These are phyloP conservation scores for Fragum fragum DNA, from an alignment of 2,888 invertebrate species.

Conservation along the genomic window DNA sequence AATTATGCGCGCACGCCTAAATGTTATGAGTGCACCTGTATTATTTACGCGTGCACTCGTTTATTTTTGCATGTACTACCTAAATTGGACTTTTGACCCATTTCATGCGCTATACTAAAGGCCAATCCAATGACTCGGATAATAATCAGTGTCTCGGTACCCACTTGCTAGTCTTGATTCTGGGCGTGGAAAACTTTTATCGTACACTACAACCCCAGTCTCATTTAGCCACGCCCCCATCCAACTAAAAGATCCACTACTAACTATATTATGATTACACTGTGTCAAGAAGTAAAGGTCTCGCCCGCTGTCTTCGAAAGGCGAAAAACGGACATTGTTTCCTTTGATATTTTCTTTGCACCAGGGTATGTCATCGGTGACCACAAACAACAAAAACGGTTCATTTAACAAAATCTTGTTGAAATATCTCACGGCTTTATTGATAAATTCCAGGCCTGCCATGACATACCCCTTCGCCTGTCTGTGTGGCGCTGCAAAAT, in stretches of 20 bases:
- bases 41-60: too few species aligned
- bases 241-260: not conserved
- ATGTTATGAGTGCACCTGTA: too few species aligned
- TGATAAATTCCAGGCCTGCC: not conserved
- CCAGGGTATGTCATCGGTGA: not conserved
- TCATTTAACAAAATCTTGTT: not conserved
- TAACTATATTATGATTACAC: not conserved
- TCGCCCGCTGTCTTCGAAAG: not conserved
- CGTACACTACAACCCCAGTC: not conserved
- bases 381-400: not conserved
- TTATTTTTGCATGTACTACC: too few species aligned
- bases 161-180: not conserved
- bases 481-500: not conserved
- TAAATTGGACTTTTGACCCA: too few species aligned
- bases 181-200: not conserved
- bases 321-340: not conserved
- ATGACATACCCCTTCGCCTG: not conserved
- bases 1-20: too few species aligned
- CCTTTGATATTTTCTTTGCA: constrained; percentile 1
- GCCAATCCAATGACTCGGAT: constrained; percentile 10
- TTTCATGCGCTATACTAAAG: too few species aligned
- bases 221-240: constrained; percentile 4
- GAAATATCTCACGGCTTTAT: not conserved
- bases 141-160: not conserved
- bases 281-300: not conserved